phyloP scores from a whole-genome alignment of 2,888 invertebrate species.

The Drosophila melanosoma region DNA sequence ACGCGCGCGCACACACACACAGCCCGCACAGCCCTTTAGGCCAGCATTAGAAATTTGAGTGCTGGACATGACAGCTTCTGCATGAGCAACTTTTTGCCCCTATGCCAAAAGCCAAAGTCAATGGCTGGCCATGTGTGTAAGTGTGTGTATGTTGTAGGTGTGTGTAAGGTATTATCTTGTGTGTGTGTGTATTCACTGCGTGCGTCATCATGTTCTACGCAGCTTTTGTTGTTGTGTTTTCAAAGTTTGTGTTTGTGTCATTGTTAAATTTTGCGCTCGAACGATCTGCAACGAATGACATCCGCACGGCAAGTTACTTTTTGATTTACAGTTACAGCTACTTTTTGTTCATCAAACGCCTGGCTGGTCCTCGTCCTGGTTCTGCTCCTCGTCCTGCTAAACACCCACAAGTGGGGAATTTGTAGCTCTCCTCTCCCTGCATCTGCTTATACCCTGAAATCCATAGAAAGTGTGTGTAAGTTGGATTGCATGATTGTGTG shows the following conservation, averaged over 20 bases:
- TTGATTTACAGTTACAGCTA: slow-evolving; percentile 77
- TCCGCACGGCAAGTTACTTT: slow-evolving; percentile 81
- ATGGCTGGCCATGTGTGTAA: slow-evolving; percentile 50
- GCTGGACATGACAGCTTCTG: slow-evolving; percentile 83
- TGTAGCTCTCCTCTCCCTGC: background rate
- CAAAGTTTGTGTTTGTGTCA: slow-evolving; percentile 79
- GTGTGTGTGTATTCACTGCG: slow-evolving; percentile 51
- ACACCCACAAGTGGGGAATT: background rate
- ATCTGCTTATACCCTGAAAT: background rate
- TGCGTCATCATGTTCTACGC: slow-evolving; percentile 69
- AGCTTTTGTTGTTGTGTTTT: slow-evolving; percentile 51
- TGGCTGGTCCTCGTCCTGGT: slow-evolving; percentile 32
- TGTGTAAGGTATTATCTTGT: slow-evolving; percentile 79
- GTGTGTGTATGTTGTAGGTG: slow-evolving; percentile 71
- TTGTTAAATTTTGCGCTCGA: slow-evolving; percentile 81
- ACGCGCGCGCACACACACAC: slow-evolving; percentile 11
- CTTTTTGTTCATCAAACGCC: slow-evolving; percentile 79
- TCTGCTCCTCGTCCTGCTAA: slow-evolving; percentile 29
- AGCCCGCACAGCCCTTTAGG: slow-evolving; percentile 32
- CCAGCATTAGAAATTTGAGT: slow-evolving; percentile 70
- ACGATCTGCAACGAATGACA: slow-evolving; percentile 80
- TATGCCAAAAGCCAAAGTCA: slow-evolving; percentile 58
- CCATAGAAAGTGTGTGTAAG: background rate
- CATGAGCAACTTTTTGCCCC: slow-evolving; percentile 77
- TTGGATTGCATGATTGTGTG: background rate